A percentile compares a stretch with the other conserved stretches of the same genome.
These are phyloP conservation scores for Aurelia coerulea DNA, from an alignment of 30 jellyfish, hydroid and myxozoan species.

Conservation along the genomic window DNA sequence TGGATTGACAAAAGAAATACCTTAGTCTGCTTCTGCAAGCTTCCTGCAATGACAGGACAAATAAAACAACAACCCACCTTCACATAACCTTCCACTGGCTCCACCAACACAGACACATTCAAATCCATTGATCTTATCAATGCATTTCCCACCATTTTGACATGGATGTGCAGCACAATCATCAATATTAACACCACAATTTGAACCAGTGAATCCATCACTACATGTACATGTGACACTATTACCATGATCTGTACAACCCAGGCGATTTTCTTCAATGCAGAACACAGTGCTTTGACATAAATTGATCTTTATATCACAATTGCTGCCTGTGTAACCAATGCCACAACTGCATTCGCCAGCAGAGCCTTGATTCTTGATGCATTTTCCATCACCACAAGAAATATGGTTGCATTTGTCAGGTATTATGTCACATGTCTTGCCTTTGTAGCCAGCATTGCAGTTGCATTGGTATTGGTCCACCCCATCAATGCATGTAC, in stretches of 20 bases:
- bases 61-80: constrained; percentile 42
- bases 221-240: constrained; percentile 78
- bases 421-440: constrained; percentile 50
- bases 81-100: constrained; percentile 68
- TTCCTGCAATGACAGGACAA: too few species aligned
- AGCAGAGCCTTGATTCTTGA: constrained; percentile 25
- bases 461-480: constrained; percentile 71
- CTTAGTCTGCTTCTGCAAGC: too few species aligned
- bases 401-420: constrained; percentile 47
- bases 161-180: constrained; percentile 76
- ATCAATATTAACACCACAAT: constrained; percentile 85
- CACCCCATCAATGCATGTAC: constrained; percentile 82
- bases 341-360: constrained; percentile 90
- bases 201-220: constrained; percentile 85
- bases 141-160: constrained; percentile 74
- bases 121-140: constrained; percentile 77
- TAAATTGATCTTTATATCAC: constrained; percentile 80
- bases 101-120: constrained; percentile 77
- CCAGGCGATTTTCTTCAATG: constrained; percentile 60
- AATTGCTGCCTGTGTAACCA: constrained; percentile 80
- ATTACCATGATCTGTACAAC: constrained; percentile 90
- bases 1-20: too few species aligned
- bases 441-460: constrained; percentile 78
- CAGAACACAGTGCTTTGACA: constrained; percentile 76
- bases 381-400: constrained; percentile 37